Conservation (phyloP, 2,113 vertebrate species). For the Delphinapterus leucas region DNA sequence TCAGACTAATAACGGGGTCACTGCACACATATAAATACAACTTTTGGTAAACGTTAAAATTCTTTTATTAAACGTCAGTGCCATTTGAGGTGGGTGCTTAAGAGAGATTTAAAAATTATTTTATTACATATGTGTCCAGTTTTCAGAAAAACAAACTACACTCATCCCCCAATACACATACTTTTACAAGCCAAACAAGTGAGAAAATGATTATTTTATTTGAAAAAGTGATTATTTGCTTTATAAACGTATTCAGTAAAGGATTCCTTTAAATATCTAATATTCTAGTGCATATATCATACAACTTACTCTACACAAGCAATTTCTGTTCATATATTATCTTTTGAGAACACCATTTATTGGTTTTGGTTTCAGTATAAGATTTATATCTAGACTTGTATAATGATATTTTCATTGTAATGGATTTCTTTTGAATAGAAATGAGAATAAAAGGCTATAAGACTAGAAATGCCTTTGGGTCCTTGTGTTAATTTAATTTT, state of each 20-base stretch:
- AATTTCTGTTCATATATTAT: background rate
- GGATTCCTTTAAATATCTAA: background rate
- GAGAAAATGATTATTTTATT: background rate
- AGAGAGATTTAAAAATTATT: constrained; percentile 9
- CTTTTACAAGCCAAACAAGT: background rate
- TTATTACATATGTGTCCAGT: background rate
- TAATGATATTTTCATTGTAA: background rate
- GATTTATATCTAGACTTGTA: background rate
- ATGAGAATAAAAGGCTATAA: background rate
- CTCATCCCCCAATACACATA: background rate
- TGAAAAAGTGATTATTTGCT: background rate
- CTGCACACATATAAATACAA: background rate
- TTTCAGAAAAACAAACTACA: background rate
- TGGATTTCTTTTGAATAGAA: background rate
- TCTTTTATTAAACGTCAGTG: background rate
- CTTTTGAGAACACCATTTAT: background rate
- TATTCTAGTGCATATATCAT: background rate
- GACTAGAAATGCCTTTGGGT: background rate
- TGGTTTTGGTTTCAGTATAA: background rate
- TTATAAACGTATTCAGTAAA: constrained; percentile 24
- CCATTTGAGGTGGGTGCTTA: background rate
- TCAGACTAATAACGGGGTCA: constrained; percentile 34
- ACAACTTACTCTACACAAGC: background rate
- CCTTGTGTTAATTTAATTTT: background rate
- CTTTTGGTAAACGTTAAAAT: constrained; percentile 30